Evolutionary conservation across 2,888 invertebrate species (phyloP).

Genomic region (Sminthurides aquaticus): DNA sequence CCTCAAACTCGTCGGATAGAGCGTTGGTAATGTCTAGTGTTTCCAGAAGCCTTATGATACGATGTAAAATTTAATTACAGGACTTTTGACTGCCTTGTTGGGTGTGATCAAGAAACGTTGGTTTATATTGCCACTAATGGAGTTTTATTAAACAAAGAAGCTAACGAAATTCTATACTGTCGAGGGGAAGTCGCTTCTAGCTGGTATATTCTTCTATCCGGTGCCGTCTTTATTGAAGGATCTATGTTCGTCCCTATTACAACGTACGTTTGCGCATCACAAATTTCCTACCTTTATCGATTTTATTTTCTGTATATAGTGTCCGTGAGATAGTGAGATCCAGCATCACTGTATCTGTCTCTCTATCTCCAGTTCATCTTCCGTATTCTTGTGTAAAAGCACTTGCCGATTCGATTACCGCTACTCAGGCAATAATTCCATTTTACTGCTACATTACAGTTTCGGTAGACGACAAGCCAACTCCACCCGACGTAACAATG

Average conservation of each 20-base stretch:
- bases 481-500: slow-evolving; percentile 56
- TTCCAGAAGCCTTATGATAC: no score
- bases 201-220: slow-evolving; percentile 74
- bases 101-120: slow-evolving; percentile 20
- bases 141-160: slow-evolving; percentile 19
- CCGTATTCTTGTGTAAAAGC: neutral
- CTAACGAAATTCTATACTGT: slow-evolving; percentile 51
- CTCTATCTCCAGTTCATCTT: neutral
- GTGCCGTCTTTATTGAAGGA: slow-evolving; percentile 77
- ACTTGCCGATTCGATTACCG: neutral
- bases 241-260: slow-evolving; percentile 70
- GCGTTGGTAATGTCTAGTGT: no score
- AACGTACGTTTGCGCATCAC: slow-evolving; percentile 41
- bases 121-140: slow-evolving; percentile 20
- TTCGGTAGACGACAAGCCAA: slow-evolving; percentile 74
- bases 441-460: slow-evolving; percentile 49
- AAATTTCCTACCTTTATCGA: slow-evolving; percentile 5
- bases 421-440: neutral
- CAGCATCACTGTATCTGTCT: neutral
- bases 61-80: slow-evolving; percentile 24
- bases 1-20: no score
- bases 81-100: slow-evolving; percentile 34
- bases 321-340: neutral
- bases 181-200: slow-evolving; percentile 71
- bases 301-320: no score